Base-by-base conservation (phyloP, 2,888 invertebrate species). In the Pristionchus fissidentatus region DNA sequence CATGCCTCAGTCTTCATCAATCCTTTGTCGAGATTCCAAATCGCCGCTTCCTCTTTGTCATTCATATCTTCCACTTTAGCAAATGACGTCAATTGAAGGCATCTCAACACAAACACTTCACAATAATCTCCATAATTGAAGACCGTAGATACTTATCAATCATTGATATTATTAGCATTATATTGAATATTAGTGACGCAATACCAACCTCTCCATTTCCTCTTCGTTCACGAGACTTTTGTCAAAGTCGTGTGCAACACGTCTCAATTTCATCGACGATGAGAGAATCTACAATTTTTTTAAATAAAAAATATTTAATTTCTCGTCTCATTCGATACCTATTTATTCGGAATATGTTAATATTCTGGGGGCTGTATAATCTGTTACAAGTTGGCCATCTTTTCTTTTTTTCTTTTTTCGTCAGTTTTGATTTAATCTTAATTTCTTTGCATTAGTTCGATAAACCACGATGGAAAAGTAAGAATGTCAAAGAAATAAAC, bases 1-100 rank as follows among this genome's bases (percentile, higher is more conserved):
- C 82, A 83, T 38, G 73, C 15, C 57, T 85, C 85, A 1, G 49
- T 83, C 7, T 35, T 49, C 49, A 49, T 46, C 29, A 84, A 22
- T 29, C 70, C 55, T n/a, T 55, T 43, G 35, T 82, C 55, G 3
- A 85, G 55, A 83, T 85, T 82, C 85, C 85, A 85, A 15, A 15
- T 49, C 13, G 46, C 22, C 22, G 77, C 10, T n/a, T 77, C 77
- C 32, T n/a, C 32, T 13, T 2, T 29, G 7, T 49, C 52, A 29
- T 77, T 77, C 49, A 77, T 29, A 35, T 77, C 77, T 32, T 77
- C 77, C 77, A 77, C 77, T 77, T 41, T 29, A 1, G 77, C n/a
- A 32, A 49, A 77, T 1, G 55, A 77, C 8, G 77, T 52, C 77
- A 77, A 77, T 55, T 77, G 77, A n/a, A 15, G 77, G 15, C 77